Conservation (phyloP, 30 jellyfish, hydroid and myxozoan species). For the Aurelia aurita complex sp. Pacific region DNA sequence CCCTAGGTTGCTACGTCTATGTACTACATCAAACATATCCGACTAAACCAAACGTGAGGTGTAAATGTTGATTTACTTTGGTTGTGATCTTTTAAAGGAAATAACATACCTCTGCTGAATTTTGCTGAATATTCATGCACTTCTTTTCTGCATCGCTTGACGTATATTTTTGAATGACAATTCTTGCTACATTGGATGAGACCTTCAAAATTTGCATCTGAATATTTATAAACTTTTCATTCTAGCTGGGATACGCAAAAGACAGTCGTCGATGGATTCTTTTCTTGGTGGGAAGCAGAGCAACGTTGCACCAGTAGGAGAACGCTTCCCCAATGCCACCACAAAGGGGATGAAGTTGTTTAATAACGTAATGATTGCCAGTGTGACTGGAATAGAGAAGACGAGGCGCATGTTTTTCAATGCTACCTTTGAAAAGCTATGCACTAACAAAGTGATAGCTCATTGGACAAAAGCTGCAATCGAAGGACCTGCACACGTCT, state of each 20-base stretch:
- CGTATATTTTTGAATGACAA: no score
- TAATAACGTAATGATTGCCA: neutral
- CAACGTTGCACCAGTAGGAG: neutral
- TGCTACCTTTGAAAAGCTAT: neutral
- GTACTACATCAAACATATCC: no score
- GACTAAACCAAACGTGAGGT: no score
- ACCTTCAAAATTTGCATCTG: no score
- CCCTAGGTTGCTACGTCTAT: no score
- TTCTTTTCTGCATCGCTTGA: no score
- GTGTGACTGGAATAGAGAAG: neutral
- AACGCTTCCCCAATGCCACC: neutral
- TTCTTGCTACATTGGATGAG: no score
- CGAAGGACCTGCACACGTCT: neutral
- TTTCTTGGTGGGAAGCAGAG: neutral
- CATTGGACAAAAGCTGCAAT: neutral
- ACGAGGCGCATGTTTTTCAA: neutral
- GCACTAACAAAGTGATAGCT: neutral
- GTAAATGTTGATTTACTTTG: no score
- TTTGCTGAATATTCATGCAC: no score
- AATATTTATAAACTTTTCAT: neutral
- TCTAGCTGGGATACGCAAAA: neutral
- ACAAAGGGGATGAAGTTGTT: neutral
- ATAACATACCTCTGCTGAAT: no score
- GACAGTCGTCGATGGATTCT: neutral
- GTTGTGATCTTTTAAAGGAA: no score